Evolutionary conservation across 2,888 invertebrate species (phyloP).

Genomic region (Trilocha varians): DNA sequence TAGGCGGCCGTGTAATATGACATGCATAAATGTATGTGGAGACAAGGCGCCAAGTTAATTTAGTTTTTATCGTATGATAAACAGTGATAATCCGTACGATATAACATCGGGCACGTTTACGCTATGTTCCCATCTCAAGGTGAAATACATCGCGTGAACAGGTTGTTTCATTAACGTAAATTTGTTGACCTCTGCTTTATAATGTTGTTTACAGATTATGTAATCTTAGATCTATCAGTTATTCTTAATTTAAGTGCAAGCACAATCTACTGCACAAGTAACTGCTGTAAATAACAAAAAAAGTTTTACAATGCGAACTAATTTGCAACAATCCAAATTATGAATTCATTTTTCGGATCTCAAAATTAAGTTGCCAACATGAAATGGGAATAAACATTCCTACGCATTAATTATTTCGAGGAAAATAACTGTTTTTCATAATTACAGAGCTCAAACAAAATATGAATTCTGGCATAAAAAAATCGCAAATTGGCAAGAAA

Average conservation of each 20-base stretch:
- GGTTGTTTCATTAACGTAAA: neutral
- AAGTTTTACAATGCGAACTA: too few species aligned
- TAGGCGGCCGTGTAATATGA: neutral
- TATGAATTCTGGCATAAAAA: neutral
- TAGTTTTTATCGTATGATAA: slow-evolving; percentile 41
- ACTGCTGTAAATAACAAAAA: too few species aligned
- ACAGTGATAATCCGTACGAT: slow-evolving; percentile 49
- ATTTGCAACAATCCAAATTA: too few species aligned
- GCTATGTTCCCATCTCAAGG: slow-evolving; percentile 28
- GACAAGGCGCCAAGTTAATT: slow-evolving; percentile 36
- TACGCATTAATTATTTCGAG: neutral
- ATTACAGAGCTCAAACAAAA: neutral
- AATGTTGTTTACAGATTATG: neutral
- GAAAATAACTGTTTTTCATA: neutral
- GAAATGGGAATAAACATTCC: neutral
- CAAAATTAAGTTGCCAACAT: neutral
- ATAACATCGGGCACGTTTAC: slow-evolving; percentile 30
- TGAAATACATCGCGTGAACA: slow-evolving; percentile 7
- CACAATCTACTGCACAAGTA: too few species aligned
- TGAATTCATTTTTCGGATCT: too few species aligned
- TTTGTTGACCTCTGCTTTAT: slow-evolving; percentile 4
- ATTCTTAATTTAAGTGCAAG: too few species aligned
- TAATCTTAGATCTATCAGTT: neutral
- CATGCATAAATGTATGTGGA: slow-evolving; percentile 9
- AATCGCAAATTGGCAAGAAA: neutral